These are phyloP conservation scores for Drosophila virilis DNA, from an alignment of 1,140 invertebrate species.

Conservation along the genomic window DNA sequence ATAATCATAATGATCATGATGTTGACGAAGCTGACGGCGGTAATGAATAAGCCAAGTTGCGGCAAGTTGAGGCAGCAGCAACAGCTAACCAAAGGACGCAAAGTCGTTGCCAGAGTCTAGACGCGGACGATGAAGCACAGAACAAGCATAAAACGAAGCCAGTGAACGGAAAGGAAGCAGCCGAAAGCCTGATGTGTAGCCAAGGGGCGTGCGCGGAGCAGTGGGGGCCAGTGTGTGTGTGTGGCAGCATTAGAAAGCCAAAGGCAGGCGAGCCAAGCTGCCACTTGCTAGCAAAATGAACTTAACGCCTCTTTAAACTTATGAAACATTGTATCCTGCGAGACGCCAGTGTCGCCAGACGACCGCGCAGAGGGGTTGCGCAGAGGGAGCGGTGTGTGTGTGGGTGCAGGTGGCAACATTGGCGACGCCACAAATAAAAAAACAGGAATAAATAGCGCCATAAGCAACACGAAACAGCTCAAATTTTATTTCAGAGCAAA, in stretches of 20 bases:
- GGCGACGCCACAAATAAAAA: constrained; percentile 2
- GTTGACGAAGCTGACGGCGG: constrained; percentile 31
- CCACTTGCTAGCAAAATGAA: constrained; percentile 50
- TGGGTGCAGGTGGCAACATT: background rate
- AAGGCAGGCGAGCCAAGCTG: background rate
- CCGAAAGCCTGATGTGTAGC: background rate
- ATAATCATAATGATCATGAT: constrained; percentile 39
- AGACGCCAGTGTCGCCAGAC: constrained; percentile 32
- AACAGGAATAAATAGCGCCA: background rate
- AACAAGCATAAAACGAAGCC: constrained; percentile 72
- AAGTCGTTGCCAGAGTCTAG: constrained; percentile 56
- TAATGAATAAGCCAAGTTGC: constrained; percentile 73
- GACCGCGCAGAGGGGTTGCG: background rate
- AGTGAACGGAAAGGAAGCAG: constrained; percentile 26
- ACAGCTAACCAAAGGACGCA: background rate
- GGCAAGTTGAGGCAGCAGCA: constrained; percentile 36
- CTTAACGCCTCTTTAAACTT: constrained; percentile 80
- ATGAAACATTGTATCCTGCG: constrained; percentile 70
- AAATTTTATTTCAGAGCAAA: background rate
- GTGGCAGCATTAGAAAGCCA: constrained; percentile 34
- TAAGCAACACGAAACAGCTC: background rate
- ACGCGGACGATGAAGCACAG: constrained; percentile 53
- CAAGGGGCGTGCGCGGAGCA: background rate
- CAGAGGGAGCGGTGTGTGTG: background rate
- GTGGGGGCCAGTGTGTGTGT: background rate